These are phyloP conservation scores for Clavelina lepadiformis DNA, from an alignment of 23 tunicate species.

Conservation along the genomic window DNA sequence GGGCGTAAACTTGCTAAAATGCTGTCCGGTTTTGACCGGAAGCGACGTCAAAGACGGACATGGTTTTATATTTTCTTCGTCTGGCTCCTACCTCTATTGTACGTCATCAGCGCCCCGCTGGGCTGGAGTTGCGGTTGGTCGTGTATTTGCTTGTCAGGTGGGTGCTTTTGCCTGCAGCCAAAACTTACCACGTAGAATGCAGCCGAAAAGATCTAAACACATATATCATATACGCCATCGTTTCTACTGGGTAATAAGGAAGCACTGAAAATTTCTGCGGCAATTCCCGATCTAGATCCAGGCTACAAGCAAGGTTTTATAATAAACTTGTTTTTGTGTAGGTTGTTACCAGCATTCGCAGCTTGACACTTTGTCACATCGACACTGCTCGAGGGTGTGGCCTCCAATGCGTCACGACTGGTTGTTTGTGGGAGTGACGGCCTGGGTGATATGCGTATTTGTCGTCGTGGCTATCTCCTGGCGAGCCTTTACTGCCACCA, in stretches of 20 bases:
- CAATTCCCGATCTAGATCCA: too few relatives aligned
- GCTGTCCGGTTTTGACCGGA: constrained; percentile 17
- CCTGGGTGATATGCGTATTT: constrained; percentile 22
- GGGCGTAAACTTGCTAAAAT: constrained; percentile 12
- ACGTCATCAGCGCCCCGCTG: constrained; percentile 31
- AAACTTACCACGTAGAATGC: too few relatives aligned
- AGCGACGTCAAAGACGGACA: constrained; percentile 26
- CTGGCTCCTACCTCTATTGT: constrained; percentile 40
- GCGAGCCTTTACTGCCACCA: constrained; percentile 13
- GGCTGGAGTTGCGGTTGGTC: constrained; percentile 56
- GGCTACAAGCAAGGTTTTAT: not conserved
- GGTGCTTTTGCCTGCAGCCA: too few relatives aligned
- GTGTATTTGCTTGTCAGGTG: constrained; percentile 43
- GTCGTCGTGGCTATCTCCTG: constrained; percentile 28
- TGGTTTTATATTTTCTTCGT: constrained; percentile 21
- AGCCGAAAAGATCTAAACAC: too few relatives aligned
- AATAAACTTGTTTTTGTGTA: not conserved
- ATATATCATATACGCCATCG: too few relatives aligned
- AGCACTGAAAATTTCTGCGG: too few relatives aligned
- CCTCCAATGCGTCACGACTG: constrained; percentile 60
- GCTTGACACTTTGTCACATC: constrained; percentile 1
- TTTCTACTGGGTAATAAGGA: too few relatives aligned
- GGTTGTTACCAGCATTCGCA: constrained; percentile 29
- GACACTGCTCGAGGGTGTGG: constrained; percentile 50
- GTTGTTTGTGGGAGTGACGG: constrained; percentile 31